These are phyloP conservation scores for Clostera curtula DNA, from an alignment of 2,888 invertebrate genomes.

Conservation along the genomic window DNA sequence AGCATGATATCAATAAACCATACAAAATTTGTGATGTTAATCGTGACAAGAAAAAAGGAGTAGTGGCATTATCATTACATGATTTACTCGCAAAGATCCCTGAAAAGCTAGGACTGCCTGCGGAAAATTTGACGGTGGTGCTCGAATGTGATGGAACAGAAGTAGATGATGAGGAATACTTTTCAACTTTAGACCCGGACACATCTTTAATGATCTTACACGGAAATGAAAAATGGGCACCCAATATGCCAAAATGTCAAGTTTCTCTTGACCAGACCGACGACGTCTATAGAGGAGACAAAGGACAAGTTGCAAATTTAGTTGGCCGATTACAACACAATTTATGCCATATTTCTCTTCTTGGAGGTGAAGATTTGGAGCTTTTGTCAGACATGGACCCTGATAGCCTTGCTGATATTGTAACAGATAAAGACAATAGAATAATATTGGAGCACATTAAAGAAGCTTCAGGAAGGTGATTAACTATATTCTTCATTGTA, in stretches of 20 bases:
- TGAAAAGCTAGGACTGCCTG: conserved; percentile 80
- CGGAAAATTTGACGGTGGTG: conserved; percentile 84
- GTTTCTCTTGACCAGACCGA: conserved; percentile 77
- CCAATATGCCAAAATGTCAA: conserved; percentile 77
- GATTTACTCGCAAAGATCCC: conserved; percentile 85
- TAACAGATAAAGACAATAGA: conserved; percentile 81
- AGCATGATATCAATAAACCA: conserved; percentile 77
- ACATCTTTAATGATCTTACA: conserved; percentile 89
- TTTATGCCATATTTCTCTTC: conserved; percentile 87
- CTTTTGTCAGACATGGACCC: conserved; percentile 92
- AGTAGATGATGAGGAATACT: conserved; percentile 96
- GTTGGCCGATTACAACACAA: conserved; percentile 87
- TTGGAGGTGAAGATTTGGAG: conserved; percentile 89
- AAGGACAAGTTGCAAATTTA: conserved; percentile 80
- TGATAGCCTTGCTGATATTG: conserved; percentile 88
- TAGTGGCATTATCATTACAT: conserved; percentile 85
- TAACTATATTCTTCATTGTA: too few relatives aligned
- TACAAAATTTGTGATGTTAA: conserved; percentile 87
- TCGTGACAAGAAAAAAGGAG: conserved; percentile 87
- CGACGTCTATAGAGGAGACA: conserved; percentile 65
- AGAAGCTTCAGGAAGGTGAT: conserved; percentile 86
- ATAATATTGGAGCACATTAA: conserved; percentile 87
- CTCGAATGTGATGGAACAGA: conserved; percentile 95
- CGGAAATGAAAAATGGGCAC: conserved; percentile 84
- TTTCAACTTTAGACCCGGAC: conserved; percentile 91